phyloP scores from a whole-genome alignment of 2,797 vertebrate genomes.

The Pseudocheirus occidentalis region DNA sequence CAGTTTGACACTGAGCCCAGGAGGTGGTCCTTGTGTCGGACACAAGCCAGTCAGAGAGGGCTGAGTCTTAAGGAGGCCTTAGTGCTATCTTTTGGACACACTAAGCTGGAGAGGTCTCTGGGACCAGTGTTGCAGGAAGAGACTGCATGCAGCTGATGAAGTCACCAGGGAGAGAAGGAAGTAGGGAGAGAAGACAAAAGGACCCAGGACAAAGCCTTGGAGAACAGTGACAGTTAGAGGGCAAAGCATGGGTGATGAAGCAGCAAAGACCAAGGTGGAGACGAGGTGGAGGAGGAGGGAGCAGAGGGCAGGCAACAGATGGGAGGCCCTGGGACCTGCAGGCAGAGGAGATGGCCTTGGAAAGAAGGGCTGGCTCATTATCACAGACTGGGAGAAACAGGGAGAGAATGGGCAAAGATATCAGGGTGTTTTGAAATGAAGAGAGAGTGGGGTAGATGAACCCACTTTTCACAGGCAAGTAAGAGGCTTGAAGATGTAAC shows the following conservation, averaged over 20 bases:
- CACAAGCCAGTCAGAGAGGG: not conserved
- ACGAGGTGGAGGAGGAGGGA: not conserved
- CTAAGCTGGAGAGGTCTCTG: not conserved
- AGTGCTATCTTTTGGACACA: not conserved
- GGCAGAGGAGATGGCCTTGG: not conserved
- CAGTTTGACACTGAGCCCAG: not conserved
- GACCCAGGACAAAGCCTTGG: not conserved
- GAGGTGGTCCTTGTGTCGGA: not conserved
- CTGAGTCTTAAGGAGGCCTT: not conserved
- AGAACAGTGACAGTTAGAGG: not conserved
- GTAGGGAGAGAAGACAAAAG: not conserved
- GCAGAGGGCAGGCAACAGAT: not conserved
- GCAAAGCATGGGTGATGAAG: not conserved
- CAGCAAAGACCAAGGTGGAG: not conserved
- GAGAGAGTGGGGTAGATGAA: not conserved
- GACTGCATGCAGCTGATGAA: not conserved
- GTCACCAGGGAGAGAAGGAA: not conserved
- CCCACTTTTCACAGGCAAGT: not conserved
- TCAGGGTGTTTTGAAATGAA: not conserved
- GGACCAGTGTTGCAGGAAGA: not conserved
- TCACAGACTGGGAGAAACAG: not conserved
- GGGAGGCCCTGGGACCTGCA: not conserved
- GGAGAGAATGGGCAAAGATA: not conserved
- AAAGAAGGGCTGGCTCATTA: not conserved
- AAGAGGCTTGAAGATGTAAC: constrained; percentile 23